Evolutionary conservation across 1,140 invertebrate genomes (phyloP).

Genomic region (Doryteuthis pealeii): DNA sequence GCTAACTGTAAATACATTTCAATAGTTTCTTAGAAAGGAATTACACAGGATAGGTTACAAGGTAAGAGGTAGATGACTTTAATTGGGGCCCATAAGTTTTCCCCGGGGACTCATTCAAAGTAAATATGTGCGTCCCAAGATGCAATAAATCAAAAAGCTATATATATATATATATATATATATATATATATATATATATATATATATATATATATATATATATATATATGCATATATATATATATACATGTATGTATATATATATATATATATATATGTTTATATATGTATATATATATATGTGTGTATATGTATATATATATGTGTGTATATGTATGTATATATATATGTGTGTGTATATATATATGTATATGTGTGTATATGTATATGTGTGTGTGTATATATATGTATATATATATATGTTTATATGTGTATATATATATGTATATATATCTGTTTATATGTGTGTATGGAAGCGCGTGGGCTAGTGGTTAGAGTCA

Average conservation of each 20-base stretch:
- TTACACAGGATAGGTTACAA: too few relatives aligned
- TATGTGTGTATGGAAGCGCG: background rate
- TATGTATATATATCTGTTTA: background rate
- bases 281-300: background rate
- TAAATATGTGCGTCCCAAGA: too few relatives aligned
- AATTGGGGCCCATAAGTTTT: too few relatives aligned
- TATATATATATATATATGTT: background rate
- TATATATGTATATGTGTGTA: constrained; percentile 18
- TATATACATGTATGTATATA: background rate
- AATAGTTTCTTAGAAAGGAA: too few relatives aligned
- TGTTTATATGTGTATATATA: background rate
- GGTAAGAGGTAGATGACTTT: too few relatives aligned
- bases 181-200: constrained; percentile 7
- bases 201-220: constrained; percentile 21
- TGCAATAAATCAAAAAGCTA: too few relatives aligned
- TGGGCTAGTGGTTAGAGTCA: too few relatives aligned
- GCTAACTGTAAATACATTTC: too few relatives aligned
- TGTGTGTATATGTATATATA: background rate
- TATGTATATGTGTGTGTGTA: background rate
- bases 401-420: background rate
- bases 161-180: constrained; percentile 22
- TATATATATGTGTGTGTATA: constrained; percentile 20
- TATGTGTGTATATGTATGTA: background rate
- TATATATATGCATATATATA: constrained; percentile 10
- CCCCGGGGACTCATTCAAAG: too few relatives aligned